Evolutionary conservation across 2,888 invertebrate species (phyloP).

Genomic region (Ligdia adustata): DNA sequence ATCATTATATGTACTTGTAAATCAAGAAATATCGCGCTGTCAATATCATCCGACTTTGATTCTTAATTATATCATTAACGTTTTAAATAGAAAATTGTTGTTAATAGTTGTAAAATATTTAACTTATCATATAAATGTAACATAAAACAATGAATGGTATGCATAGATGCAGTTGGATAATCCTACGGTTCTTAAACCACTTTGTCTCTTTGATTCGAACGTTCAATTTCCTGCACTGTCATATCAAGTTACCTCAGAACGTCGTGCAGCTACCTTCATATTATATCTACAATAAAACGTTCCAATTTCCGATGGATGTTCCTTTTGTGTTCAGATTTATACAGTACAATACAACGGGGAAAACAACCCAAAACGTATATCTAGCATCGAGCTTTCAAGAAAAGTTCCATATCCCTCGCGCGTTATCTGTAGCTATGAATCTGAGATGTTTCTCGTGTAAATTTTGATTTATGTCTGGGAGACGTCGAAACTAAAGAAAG

Average conservation of each 20-base stretch:
- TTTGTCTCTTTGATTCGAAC: neutral
- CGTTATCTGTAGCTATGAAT: conserved; percentile 46
- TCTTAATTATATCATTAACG: no score
- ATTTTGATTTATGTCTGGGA: conserved; percentile 67
- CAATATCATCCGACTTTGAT: no score
- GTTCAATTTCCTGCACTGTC: conserved; percentile 5
- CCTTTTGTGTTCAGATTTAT: conserved; percentile 8
- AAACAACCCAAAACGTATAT: conserved; percentile 21
- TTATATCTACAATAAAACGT: conserved; percentile 20
- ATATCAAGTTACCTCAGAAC: conserved; percentile 3
- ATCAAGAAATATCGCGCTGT: no score
- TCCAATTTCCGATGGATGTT: conserved; percentile 13
- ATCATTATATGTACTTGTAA: no score
- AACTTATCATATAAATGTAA: no score
- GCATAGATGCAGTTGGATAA: no score
- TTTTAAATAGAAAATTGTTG: no score
- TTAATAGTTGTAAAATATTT: no score
- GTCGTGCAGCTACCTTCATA: neutral
- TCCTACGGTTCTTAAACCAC: no score
- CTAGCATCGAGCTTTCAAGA: conserved; percentile 18
- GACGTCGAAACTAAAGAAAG: conserved; percentile 52
- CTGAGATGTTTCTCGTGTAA: conserved; percentile 68
- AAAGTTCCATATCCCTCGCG: conserved; percentile 38
- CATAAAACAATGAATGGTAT: no score
- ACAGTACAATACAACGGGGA: conserved; percentile 18